Evolutionary conservation across 2,113 vertebrate genomes (phyloP), one percentile per base, ranked within the genome.

Genomic region (Cephalopholis sonnerati): DNA sequence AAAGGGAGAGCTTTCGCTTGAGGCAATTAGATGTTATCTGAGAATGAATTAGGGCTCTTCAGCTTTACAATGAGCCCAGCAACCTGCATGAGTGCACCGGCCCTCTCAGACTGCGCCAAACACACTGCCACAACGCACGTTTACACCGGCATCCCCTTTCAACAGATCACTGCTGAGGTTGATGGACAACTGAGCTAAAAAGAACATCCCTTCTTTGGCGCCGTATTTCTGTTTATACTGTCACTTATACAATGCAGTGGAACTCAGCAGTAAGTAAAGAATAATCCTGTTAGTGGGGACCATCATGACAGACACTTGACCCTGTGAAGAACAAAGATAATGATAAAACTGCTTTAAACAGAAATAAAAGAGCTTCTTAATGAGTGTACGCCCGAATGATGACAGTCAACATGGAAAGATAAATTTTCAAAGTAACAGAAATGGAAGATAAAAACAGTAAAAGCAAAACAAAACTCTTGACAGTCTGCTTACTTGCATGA

Each of bases 1-100:
- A 86, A 77, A 91, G 86, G 70, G 76, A 82, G 68, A n/a, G 83
- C 89, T 91, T 94, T 92, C 57, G 82, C 91, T 90, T 83, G 57
- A 87, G 77, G 91, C 86, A 94, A 94, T 95, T 95, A 95, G 94
- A 94, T 93, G 93, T 91, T 94, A 96, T 95, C 94, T 63, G 94
- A 94, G 90, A 93, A 79, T 76, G 80, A 93, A 92, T 93, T 83
- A 85, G 86, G 81, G 86, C 81, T 86, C 71, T 54, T 74, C 48
- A 18, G 77, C 81, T 75, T 90, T 74, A 93, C 91, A 94, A 92
- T 85, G 73, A 92, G 91, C 86, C 77, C 51, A 20, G 62, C 77
- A 25, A 59, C 62, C 74, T 70, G 77, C 80, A 66, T 51, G 59
- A 59, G 73, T 2, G 63, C 82, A 74, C 44, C 17, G 67, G 64